These are phyloP conservation scores for Tetropium fuscum DNA, from an alignment of 2,888 invertebrate genomes.

Conservation along the genomic window DNA sequence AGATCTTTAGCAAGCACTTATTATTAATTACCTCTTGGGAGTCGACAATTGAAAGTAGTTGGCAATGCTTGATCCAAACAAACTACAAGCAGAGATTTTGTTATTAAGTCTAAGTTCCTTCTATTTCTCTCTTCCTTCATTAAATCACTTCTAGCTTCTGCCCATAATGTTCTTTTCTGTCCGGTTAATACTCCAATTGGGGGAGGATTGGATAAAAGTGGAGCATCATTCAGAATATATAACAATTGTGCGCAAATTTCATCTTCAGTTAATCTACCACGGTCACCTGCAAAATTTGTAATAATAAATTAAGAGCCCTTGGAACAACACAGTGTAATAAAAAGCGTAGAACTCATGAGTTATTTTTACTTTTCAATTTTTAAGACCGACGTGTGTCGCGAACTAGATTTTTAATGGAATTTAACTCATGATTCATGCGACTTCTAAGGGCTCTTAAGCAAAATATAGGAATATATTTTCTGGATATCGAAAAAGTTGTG, in stretches of 20 bases:
- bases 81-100: constrained; percentile 86
- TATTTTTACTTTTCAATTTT: no score
- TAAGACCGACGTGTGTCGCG: no score
- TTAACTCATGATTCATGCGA: no score
- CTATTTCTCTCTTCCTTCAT: constrained; percentile 82
- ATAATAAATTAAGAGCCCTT: no score
- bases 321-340: no score
- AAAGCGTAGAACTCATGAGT: no score
- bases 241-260: constrained; percentile 85
- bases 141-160: constrained; percentile 76
- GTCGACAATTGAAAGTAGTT: constrained; percentile 72
- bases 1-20: no score
- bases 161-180: constrained; percentile 86
- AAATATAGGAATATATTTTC: no score
- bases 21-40: constrained; percentile 56
- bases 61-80: constrained; percentile 91
- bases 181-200: constrained; percentile 90
- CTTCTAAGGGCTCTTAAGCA: no score
- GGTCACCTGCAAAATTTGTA: no score
- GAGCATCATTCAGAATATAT: constrained; percentile 81
- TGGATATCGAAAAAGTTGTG: no score
- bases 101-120: constrained; percentile 85
- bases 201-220: constrained; percentile 74
- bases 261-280: constrained; percentile 80
- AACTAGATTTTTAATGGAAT: no score